Percentiles rank a stretch among this genome's conserved stretches.
These are phyloP conservation scores for Luscinia megarhynchos DNA, from an alignment of 2,797 vertebrate species.

Conservation along the genomic window DNA sequence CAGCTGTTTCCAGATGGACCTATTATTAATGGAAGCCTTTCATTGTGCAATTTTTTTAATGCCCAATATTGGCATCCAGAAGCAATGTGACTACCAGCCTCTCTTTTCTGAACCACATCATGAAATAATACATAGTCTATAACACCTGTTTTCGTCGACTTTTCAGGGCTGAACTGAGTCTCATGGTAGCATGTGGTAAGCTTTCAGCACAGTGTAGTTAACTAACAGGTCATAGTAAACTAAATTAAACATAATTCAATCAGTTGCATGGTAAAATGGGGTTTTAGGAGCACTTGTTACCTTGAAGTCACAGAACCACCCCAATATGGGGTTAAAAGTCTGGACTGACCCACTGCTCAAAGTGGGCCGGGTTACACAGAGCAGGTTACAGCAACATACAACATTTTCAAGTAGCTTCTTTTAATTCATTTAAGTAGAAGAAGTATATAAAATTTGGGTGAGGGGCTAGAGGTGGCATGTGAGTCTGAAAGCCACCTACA, in stretches of 20 bases:
- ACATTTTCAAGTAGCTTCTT: not conserved
- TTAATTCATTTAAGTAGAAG: not conserved
- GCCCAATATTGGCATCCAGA: not conserved
- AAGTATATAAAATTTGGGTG: not conserved
- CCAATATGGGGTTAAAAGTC: not conserved
- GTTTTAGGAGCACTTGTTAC: not conserved
- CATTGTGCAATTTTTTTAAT: not conserved
- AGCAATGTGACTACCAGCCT: not conserved
- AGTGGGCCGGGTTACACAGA: too few relatives aligned
- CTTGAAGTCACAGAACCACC: not conserved
- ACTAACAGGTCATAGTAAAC: not conserved
- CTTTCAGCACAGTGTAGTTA: not conserved
- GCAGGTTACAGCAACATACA: not conserved
- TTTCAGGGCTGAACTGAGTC: not conserved
- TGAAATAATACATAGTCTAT: not conserved
- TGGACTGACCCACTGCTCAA: not conserved
- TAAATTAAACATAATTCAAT: not conserved
- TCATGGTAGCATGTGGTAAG: not conserved
- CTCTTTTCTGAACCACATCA: not conserved
- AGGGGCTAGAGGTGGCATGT: accelerated
- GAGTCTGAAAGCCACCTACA: not conserved
- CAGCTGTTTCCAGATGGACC: not conserved
- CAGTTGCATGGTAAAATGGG: not conserved
- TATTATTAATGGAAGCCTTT: not conserved
- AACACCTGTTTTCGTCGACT: not conserved